These are phyloP conservation scores for Sialia sialis DNA, from an alignment of 2,113 vertebrate species.

Conservation along the genomic window DNA sequence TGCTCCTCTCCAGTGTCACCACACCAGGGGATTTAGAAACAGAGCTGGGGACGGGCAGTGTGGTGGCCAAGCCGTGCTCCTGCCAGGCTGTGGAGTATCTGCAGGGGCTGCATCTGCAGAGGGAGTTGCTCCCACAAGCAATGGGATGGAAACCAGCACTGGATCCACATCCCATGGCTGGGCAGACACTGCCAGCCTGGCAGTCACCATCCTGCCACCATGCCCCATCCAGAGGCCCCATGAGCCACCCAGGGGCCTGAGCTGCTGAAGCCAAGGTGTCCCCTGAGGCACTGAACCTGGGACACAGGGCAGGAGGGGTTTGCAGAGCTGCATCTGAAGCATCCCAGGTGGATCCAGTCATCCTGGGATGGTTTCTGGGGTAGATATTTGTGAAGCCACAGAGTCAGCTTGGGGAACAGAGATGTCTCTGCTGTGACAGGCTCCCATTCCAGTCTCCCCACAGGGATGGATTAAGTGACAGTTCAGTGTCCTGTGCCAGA, in stretches of 20 bases:
- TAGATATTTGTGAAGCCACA: background rate
- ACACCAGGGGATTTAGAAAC: background rate
- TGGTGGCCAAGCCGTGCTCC: background rate
- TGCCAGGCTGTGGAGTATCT: background rate
- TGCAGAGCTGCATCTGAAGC: background rate
- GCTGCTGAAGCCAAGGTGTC: background rate
- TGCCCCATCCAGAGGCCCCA: background rate
- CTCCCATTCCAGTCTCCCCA: background rate
- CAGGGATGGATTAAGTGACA: background rate
- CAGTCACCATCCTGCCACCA: background rate
- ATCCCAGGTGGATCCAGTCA: background rate
- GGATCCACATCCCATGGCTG: background rate
- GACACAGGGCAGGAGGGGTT: background rate
- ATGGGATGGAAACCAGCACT: background rate
- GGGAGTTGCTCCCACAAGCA: background rate
- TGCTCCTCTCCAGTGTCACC: background rate
- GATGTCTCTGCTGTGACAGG: background rate
- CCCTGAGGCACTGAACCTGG: background rate
- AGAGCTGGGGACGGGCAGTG: background rate
- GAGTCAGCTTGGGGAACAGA: background rate
- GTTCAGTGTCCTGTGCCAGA: background rate
- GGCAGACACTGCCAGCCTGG: background rate
- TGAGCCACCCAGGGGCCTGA: background rate
- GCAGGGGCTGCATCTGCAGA: background rate
- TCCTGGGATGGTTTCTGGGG: background rate